Evolutionary conservation across 2,888 invertebrate species (phyloP).

Genomic region (Germaria angustata): DNA sequence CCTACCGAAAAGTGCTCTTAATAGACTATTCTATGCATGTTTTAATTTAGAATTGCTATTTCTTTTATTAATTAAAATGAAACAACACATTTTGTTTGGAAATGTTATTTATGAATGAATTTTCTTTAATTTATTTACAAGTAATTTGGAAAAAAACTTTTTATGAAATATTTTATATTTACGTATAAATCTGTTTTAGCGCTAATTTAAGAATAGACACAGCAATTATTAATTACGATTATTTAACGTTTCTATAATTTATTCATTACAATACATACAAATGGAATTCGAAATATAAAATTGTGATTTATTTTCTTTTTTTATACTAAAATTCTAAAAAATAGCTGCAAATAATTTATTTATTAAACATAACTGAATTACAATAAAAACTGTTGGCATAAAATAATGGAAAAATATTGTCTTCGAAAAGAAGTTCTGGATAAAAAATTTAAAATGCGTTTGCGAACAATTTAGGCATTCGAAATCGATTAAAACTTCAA

Average conservation of each 20-base stretch:
- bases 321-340: constrained; percentile 11
- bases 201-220: constrained; percentile 58
- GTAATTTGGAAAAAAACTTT: constrained; percentile 24
- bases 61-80: not conserved
- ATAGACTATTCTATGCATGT: too few species aligned
- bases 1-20: too few species aligned
- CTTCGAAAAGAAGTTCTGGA: too few species aligned
- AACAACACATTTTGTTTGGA: constrained; percentile 8
- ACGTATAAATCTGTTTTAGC: constrained; percentile 40
- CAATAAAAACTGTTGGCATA: constrained; percentile 1
- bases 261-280: constrained; percentile 29
- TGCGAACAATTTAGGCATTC: too few species aligned
- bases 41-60: too few species aligned
- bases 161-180: constrained; percentile 8
- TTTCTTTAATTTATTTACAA: constrained; percentile 55
- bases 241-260: constrained; percentile 26
- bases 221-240: constrained; percentile 55
- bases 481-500: too few species aligned
- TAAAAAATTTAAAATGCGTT: too few species aligned
- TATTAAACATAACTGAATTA: not conserved
- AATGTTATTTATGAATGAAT: constrained; percentile 52
- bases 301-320: not conserved
- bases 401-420: not conserved
- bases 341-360: constrained; percentile 14
- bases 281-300: constrained; percentile 22